Percentiles rank a stretch among this genome's conserved stretches.
phyloP scores from a whole-genome alignment of 2,888 invertebrate species.

The Drosophila pseudotalamancana region DNA sequence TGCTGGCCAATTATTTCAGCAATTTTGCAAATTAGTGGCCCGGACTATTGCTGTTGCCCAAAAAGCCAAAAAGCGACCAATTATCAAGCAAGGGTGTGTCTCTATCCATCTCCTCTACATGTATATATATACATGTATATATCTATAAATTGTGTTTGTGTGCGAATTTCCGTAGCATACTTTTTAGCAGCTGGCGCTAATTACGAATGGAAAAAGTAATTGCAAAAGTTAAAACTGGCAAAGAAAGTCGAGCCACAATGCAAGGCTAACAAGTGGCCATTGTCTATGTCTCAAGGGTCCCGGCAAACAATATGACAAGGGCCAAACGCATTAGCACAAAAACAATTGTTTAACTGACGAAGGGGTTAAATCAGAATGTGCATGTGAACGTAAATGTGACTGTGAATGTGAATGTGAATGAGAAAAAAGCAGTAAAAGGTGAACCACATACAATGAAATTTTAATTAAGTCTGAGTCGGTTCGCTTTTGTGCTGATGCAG shows the following conservation, averaged over 20 bases:
- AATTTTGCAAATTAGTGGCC: slow-evolving; percentile 74
- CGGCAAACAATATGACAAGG: slow-evolving; percentile 50
- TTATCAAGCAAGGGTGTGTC: slow-evolving; percentile 39
- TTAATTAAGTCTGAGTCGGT: slow-evolving; percentile 73
- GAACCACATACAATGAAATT: slow-evolving; percentile 72
- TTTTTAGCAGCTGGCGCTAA: slow-evolving; percentile 64
- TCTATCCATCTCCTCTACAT: background rate
- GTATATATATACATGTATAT: too few species aligned
- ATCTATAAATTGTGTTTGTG: background rate
- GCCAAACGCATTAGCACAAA: slow-evolving; percentile 46
- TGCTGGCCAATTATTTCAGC: slow-evolving; percentile 70
- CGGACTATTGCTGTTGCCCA: slow-evolving; percentile 36
- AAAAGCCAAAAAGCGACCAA: slow-evolving; percentile 52
- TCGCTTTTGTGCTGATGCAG: slow-evolving; percentile 72
- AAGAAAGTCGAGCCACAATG: slow-evolving; percentile 31
- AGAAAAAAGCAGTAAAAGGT: slow-evolving; percentile 50
- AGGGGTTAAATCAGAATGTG: slow-evolving; percentile 65
- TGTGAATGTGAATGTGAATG: background rate
- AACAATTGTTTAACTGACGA: slow-evolving; percentile 59
- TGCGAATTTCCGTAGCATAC: slow-evolving; percentile 40
- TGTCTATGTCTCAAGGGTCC: slow-evolving; percentile 69
- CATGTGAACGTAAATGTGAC: slow-evolving; percentile 5
- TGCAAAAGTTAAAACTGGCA: slow-evolving; percentile 30
- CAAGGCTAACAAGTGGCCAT: slow-evolving; percentile 60
- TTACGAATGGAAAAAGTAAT: slow-evolving; percentile 51